A percentile compares a stretch with the other conserved stretches of the same genome.
Evolutionary conservation across 2,797 vertebrate species (phyloP).

Genomic region (Characodon lateralis): DNA sequence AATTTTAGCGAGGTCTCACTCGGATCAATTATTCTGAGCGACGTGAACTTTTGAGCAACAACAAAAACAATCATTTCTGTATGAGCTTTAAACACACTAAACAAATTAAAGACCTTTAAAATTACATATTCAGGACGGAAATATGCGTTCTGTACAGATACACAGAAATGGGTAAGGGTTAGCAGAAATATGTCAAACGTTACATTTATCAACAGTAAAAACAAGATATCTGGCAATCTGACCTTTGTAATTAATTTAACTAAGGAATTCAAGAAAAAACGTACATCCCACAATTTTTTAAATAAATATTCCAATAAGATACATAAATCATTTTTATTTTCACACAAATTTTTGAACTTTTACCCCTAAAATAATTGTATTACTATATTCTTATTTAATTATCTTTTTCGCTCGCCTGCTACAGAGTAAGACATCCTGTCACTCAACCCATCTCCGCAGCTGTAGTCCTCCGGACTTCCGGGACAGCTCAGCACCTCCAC

Average conservation of each 20-base stretch:
- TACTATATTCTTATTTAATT: too few species aligned
- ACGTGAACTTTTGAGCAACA: background rate
- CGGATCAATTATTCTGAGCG: background rate
- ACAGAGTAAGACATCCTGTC: slow-evolving; percentile 39
- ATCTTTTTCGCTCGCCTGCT: accelerated
- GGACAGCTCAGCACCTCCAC: slow-evolving; percentile 21
- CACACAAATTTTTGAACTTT: background rate
- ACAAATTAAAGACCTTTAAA: background rate
- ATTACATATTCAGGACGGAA: background rate
- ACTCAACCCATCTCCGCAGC: background rate
- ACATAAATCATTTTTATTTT: too few species aligned
- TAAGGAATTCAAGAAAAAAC: too few species aligned
- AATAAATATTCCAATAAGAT: background rate
- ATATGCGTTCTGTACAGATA: background rate
- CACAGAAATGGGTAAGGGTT: background rate
- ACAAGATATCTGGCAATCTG: too few species aligned
- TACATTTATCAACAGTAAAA: too few species aligned
- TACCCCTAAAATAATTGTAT: background rate
- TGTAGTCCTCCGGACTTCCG: slow-evolving; percentile 25
- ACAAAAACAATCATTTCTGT: background rate
- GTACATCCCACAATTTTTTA: background rate
- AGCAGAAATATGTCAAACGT: too few species aligned
- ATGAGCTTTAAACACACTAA: background rate
- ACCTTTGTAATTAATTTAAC: too few species aligned
- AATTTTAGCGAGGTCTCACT: slow-evolving; percentile 25